Base-by-base conservation (phyloP, 2,113 vertebrate genomes). In the Athene noctua region DNA sequence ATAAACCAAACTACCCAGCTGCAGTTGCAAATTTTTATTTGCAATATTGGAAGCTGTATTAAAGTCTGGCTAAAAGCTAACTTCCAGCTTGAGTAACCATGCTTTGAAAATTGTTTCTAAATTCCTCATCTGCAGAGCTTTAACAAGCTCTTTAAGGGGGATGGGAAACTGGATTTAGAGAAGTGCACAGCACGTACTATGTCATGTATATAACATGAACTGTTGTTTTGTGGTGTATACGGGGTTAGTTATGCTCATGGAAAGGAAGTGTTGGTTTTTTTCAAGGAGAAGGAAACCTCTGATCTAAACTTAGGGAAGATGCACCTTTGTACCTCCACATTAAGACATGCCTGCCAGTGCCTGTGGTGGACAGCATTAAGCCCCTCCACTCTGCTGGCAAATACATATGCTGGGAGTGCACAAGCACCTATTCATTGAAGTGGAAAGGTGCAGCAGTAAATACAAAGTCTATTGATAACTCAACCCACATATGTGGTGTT, bases 81-180 rank as follows among this genome's bases (percentile, higher is more conserved):
- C 94, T 96, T 95, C 84, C 87, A 96, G 95, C 91, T 90, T 96
- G 91, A 96, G 95, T 84, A 95, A 96, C 94, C 80, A 92, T 92
- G 96, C 92, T 80, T 91, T 94, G 90, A 96, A 95, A 94, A 94
- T 72, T 75, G 62, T 68, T 96, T 94, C 83, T 94, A 40, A 95
- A 94, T 94, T 94, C 77, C 87, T 92, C 83, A 89, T 94, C 86
- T 75, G 78, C 70, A 79, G 83, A 89, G 36, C 17, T 91, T 85
- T 94, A 79, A 91, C 54, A 72, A 57, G 57, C 46, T 72, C 49
- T 89, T 92, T 54, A 63, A 74, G 86, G 86, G 61, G 80, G 88
- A 86, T 84, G 96, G 83, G 77, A 89, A 66, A 29, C 16, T 25
- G 44, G 23, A 68, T 88, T 72, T 78, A 51, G 51, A 51, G 44